These are phyloP conservation scores for Eupeodes latifasciatus DNA, from an alignment of 2,888 invertebrate genomes.

Conservation along the genomic window DNA sequence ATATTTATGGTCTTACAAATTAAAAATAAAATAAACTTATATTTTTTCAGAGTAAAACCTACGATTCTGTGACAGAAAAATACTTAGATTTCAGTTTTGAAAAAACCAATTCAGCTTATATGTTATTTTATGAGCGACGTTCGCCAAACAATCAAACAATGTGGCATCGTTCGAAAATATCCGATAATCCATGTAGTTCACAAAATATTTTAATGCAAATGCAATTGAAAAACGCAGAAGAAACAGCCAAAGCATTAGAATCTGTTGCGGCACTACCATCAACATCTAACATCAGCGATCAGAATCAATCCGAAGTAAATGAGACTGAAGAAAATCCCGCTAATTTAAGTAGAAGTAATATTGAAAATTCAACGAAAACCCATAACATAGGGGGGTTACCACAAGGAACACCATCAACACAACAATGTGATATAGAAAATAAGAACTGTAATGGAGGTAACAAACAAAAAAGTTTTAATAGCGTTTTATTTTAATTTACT, in stretches of 20 bases:
- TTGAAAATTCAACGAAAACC: slow-evolving; percentile 79
- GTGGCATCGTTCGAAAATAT: slow-evolving; percentile 50
- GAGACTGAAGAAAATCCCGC: slow-evolving; percentile 63
- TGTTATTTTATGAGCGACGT: slow-evolving; percentile 97
- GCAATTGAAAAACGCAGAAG: slow-evolving; percentile 54
- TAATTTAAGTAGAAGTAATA: slow-evolving; percentile 74
- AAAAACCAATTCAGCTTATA: slow-evolving; percentile 98
- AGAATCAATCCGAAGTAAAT: slow-evolving; percentile 67
- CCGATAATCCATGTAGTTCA: slow-evolving; percentile 69
- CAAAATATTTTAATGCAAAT: slow-evolving; percentile 59
- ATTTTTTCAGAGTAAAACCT: slow-evolving; percentile 93
- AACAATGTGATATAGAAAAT: slow-evolving; percentile 83
- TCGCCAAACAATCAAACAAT: slow-evolving; percentile 81
- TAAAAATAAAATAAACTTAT: neutral
- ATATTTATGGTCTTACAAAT: slow-evolving; percentile 28
- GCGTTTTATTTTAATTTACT: neutral
- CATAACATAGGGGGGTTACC: slow-evolving; percentile 78
- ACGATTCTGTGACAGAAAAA: slow-evolving; percentile 97
- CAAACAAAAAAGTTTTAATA: neutral
- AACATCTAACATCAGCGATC: slow-evolving; percentile 53
- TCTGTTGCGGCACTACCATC: slow-evolving; percentile 27
- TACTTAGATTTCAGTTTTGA: slow-evolving; percentile 99
- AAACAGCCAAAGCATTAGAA: slow-evolving; percentile 40
- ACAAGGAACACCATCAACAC: slow-evolving; percentile 78
- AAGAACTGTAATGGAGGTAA: slow-evolving; percentile 76